These are phyloP conservation scores for Novumbra hubbsi DNA, from an alignment of 2,797 vertebrate genomes.

Conservation along the genomic window DNA sequence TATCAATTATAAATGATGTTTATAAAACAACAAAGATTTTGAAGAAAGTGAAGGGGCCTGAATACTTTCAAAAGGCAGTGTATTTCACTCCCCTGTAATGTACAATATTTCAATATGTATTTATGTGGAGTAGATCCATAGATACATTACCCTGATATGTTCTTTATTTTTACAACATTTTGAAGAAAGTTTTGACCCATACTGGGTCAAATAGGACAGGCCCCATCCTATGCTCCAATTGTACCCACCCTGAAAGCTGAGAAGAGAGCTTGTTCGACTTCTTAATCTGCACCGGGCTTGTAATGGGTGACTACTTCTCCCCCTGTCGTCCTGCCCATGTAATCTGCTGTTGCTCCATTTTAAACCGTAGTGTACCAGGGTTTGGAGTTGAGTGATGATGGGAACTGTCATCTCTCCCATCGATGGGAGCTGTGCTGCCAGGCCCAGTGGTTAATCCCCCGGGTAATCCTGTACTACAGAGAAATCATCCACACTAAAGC, in stretches of 20 bases:
- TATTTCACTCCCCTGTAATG: too few relatives aligned
- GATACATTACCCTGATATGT: not conserved
- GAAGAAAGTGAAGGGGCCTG: too few relatives aligned
- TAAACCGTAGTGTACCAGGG: slow-evolving; percentile 51
- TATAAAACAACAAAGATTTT: too few relatives aligned
- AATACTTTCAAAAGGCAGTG: too few relatives aligned
- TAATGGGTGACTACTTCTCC: slow-evolving; percentile 65
- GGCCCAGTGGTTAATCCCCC: slow-evolving; percentile 55
- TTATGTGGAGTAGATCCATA: not conserved
- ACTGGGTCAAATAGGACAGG: slow-evolving; percentile 52
- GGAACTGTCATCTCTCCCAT: slow-evolving; percentile 67
- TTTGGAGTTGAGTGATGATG: slow-evolving; percentile 51
- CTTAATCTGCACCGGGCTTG: slow-evolving; percentile 57
- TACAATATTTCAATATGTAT: not conserved
- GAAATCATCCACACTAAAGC: slow-evolving; percentile 49
- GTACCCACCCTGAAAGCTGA: slow-evolving; percentile 38
- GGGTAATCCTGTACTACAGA: slow-evolving; percentile 66
- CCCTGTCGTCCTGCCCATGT: slow-evolving; percentile 55
- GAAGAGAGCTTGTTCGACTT: slow-evolving; percentile 53
- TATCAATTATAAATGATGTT: too few relatives aligned
- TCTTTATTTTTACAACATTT: slow-evolving; percentile 26
- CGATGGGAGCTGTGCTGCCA: slow-evolving; percentile 52
- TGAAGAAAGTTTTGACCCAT: slow-evolving; percentile 27
- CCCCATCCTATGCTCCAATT: slow-evolving; percentile 51
- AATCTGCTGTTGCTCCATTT: slow-evolving; percentile 66